Evolutionary conservation across 1,140 invertebrate species (phyloP).

Genomic region (Aphelinus certus): DNA sequence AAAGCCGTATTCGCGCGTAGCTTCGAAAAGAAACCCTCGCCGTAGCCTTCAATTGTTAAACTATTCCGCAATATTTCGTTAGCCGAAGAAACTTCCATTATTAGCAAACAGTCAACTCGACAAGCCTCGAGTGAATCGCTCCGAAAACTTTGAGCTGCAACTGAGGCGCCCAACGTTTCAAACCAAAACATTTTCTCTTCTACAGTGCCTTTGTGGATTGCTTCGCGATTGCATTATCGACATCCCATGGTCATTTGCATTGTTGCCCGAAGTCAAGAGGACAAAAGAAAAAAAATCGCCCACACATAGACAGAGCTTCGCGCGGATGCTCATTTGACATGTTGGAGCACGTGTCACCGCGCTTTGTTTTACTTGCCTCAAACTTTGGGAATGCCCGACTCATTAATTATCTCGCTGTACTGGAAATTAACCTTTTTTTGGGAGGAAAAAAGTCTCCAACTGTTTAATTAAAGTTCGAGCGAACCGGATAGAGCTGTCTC

Average conservation of each 20-base stretch:
- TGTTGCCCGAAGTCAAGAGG: too few species aligned
- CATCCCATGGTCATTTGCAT: too few species aligned
- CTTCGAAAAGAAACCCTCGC: too few species aligned
- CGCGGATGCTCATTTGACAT: too few species aligned
- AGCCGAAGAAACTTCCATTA: not conserved
- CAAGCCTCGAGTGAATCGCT: conserved; percentile 1
- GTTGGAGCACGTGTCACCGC: not conserved
- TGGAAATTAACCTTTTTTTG: not conserved
- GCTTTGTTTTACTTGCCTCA: conserved; percentile 2
- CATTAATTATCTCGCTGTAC: not conserved
- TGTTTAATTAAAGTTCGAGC: conserved; percentile 8
- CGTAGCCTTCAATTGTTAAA: too few species aligned
- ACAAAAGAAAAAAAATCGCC: too few species aligned
- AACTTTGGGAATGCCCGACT: not conserved
- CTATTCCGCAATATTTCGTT: too few species aligned
- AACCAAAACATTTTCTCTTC: not conserved
- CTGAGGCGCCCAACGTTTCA: not conserved
- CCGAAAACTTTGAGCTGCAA: not conserved
- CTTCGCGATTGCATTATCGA: not conserved
- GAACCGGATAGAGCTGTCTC: not conserved
- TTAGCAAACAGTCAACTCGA: not conserved
- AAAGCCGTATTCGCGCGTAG: too few species aligned
- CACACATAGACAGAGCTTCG: too few species aligned
- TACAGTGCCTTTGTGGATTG: not conserved
- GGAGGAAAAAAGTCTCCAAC: not conserved